These are phyloP conservation scores for Anhinga rufa DNA, from an alignment of 2,113 vertebrate genomes.

Conservation along the genomic window DNA sequence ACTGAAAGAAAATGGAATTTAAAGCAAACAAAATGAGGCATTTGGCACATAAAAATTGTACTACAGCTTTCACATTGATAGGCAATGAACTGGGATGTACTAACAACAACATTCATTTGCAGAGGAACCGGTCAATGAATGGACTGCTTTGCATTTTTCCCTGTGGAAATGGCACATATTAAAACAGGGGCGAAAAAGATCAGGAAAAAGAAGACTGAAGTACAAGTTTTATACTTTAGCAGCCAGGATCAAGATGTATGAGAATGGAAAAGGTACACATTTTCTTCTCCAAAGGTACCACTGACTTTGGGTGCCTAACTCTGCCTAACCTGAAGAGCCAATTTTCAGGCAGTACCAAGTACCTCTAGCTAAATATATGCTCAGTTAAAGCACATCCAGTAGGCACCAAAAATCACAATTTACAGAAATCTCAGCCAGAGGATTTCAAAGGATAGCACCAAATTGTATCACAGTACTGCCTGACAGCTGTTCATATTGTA, in stretches of 20 bases:
- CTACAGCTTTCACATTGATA: background rate
- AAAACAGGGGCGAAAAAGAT: background rate
- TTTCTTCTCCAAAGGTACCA: background rate
- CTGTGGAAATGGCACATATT: background rate
- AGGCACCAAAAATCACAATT: background rate
- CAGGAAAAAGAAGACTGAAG: background rate
- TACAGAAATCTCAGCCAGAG: background rate
- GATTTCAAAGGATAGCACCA: constrained; percentile 26
- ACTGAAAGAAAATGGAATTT: constrained; percentile 3
- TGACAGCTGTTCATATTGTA: constrained; percentile 14
- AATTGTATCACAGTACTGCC: background rate
- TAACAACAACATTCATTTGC: background rate
- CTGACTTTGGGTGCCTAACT: background rate
- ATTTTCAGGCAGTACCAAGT: background rate
- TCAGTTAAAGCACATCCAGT: background rate
- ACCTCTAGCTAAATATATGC: background rate
- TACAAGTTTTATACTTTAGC: background rate
- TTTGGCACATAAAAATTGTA: constrained; percentile 16
- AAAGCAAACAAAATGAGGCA: constrained; percentile 38
- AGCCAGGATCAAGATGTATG: background rate
- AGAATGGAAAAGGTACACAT: background rate
- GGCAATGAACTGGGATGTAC: background rate
- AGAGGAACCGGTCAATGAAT: background rate
- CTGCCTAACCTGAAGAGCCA: background rate
- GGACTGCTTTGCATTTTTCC: background rate